Conservation (phyloP, 2,797 vertebrate species). For the Scomberomorus guttatus region DNA sequence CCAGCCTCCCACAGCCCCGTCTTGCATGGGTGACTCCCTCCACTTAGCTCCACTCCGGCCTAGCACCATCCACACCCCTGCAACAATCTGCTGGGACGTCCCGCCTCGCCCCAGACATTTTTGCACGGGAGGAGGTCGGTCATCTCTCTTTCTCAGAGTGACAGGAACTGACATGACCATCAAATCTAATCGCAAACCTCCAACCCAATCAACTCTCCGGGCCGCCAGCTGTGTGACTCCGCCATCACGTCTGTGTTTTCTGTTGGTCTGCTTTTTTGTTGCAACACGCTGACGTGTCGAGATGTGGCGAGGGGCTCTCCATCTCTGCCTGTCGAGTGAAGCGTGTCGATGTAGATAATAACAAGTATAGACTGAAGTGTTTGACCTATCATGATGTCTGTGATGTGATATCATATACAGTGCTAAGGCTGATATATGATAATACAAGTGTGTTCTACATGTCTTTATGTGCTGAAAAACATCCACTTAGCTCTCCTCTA, state of each 20-base stretch:
- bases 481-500: conserved; percentile 33
- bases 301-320: conserved; percentile 31
- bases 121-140: conserved; percentile 51
- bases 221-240: conserved; percentile 70
- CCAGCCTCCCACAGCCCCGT: conserved; percentile 53
- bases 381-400: conserved; percentile 58
- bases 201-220: conserved; percentile 63
- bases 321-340: conserved; percentile 38
- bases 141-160: conserved; percentile 39
- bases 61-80: conserved; percentile 54
- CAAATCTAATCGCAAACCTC: conserved; percentile 52
- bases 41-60: conserved; percentile 56
- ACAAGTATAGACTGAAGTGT: conserved; percentile 52
- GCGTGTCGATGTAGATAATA: conserved; percentile 48
- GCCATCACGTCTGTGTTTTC: conserved; percentile 62
- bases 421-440: conserved; percentile 77
- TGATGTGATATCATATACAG: conserved; percentile 80
- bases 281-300: conserved; percentile 31
- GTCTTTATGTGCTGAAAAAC: conserved; percentile 38
- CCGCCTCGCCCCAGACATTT: conserved; percentile 52
- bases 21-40: conserved; percentile 59
- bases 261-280: conserved; percentile 70
- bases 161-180: conserved; percentile 52
- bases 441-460: conserved; percentile 68
- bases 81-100: conserved; percentile 65